Evolutionary conservation across 2,113 vertebrate genomes (phyloP), one percentile per base, ranked within the genome.

Genomic region (Epinephelus lanceolatus): DNA sequence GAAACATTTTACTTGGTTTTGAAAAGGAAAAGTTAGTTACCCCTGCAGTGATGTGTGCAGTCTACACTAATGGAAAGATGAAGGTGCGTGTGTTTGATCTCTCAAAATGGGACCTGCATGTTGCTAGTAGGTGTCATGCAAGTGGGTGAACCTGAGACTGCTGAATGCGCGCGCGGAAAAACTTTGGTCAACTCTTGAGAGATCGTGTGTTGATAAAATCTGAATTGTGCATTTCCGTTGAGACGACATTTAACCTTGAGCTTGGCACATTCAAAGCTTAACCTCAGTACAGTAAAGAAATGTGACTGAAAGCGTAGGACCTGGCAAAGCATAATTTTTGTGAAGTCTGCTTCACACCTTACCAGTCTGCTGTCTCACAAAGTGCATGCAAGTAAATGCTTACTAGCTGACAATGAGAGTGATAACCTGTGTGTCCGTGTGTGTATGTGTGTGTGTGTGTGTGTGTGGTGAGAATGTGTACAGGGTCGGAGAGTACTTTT

Each of bases 171-270:
- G 55, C 0, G 12, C 3, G 78, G 66, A 86, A 88, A 71, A 71
- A 65, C 25, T 66, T 81, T 78, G 76, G 81, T 73, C 61, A 67
- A 37, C 65, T 84, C 25, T 55, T n/a, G 42, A 81, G 3, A 88
- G 89, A 93, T 94, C 1, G 88, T 88, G 91, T 86, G 40, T 18
- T 71, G 93, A 94, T 92, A 91, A 89, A 67, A 67, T 4, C 6
- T 76, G 69, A 87, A 33, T 86, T 27, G 80, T 47, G 13, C 52
- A 55, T 86, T 91, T 92, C 88, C 87, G 63, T 42, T 70, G 51
- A 71, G 30, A 66, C 5, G 14, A 17, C 21, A 4, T 10, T 27
- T 0, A 62, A n/a, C 15, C n/a, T 40, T 30, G 15, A 83, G 15
- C 18, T 14, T 81, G 27, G 9, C 17, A 19, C 40, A 62, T 56